A percentile compares a stretch with the other conserved stretches of the same genome.
phyloP scores from a whole-genome alignment of 2,888 invertebrate species.

The Sturmia bella region DNA sequence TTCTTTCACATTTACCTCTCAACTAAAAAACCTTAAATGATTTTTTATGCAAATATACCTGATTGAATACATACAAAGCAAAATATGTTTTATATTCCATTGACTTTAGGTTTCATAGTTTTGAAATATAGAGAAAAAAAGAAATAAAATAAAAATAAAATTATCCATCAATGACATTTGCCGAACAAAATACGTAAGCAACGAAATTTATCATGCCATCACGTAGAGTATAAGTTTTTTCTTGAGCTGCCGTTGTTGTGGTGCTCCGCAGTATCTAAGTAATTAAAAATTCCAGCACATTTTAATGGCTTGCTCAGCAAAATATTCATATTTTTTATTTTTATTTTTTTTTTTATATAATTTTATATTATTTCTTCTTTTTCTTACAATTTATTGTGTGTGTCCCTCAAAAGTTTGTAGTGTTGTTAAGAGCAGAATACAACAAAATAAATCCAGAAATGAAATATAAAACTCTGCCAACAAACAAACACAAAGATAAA shows the following conservation, averaged over 20 bases:
- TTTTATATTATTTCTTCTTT: neutral
- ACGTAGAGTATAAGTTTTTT: slow-evolving; percentile 36
- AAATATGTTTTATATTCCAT: slow-evolving; percentile 20
- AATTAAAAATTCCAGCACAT: slow-evolving; percentile 68
- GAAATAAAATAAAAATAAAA: neutral
- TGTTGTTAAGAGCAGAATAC: slow-evolving; percentile 28
- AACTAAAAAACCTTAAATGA: slow-evolving; percentile 22
- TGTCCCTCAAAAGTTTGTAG: slow-evolving; percentile 31
- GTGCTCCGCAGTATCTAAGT: slow-evolving; percentile 40
- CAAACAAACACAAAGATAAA: slow-evolving; percentile 12
- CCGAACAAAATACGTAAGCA: slow-evolving; percentile 15
- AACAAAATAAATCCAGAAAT: slow-evolving; percentile 26
- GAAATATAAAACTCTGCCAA: slow-evolving; percentile 26
- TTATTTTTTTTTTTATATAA: neutral
- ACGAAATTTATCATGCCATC: slow-evolving; percentile 42
- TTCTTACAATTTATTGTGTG: slow-evolving; percentile 49
- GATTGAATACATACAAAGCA: slow-evolving; percentile 47
- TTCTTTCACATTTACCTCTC: slow-evolving; percentile 26
- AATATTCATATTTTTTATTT: slow-evolving; percentile 47
- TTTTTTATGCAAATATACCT: slow-evolving; percentile 44
- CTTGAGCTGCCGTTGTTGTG: slow-evolving; percentile 14
- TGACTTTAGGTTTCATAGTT: slow-evolving; percentile 1
- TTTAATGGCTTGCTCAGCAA: slow-evolving; percentile 53
- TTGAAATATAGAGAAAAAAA: neutral
- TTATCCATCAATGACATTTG: slow-evolving; percentile 42